These are phyloP conservation scores for Manacus vitellinus DNA, from an alignment of 2,113 vertebrate species.

Conservation along the genomic window DNA sequence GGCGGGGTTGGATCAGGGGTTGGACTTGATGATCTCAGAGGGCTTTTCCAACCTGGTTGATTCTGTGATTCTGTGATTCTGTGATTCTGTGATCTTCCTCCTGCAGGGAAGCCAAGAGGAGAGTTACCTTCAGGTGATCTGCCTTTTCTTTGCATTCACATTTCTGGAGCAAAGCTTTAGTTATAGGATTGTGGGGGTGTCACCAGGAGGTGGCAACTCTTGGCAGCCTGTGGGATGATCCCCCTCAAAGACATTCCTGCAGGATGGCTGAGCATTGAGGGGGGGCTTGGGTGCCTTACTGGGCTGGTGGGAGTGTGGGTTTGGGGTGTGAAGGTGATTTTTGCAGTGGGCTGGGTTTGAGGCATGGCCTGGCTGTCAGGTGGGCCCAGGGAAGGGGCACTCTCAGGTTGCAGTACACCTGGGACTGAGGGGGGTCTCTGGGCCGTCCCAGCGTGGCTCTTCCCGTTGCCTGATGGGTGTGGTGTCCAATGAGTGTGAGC, in stretches of 20 bases:
- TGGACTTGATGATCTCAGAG: too few species aligned
- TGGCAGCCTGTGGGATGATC: rapidly evolving
- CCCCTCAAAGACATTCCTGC: neutral
- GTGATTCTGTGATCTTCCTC: too few species aligned
- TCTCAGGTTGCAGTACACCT: rapidly evolving
- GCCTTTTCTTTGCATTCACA: neutral
- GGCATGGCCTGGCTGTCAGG: neutral
- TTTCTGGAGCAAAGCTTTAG: neutral
- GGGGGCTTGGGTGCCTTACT: neutral
- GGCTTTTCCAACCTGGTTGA: too few species aligned
- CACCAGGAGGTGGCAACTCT: neutral
- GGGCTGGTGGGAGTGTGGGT: neutral
- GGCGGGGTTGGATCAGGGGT: too few species aligned
- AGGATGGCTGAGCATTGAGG: neutral
- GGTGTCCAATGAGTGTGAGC: neutral
- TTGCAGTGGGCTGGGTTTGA: neutral
- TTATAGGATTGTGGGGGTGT: neutral
- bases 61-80: too few species aligned
- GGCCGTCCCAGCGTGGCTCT: neutral
- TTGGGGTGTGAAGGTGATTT: neutral
- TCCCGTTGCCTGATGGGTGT: rapidly evolving
- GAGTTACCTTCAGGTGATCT: neutral
- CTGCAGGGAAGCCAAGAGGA: neutral
- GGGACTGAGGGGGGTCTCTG: neutral
- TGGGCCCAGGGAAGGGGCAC: neutral